Percentiles rank a stretch among this genome's conserved stretches.
Evolutionary conservation across 2,797 vertebrate genomes (phyloP).

Genomic region (Phaenicophaeus curvirostris): DNA sequence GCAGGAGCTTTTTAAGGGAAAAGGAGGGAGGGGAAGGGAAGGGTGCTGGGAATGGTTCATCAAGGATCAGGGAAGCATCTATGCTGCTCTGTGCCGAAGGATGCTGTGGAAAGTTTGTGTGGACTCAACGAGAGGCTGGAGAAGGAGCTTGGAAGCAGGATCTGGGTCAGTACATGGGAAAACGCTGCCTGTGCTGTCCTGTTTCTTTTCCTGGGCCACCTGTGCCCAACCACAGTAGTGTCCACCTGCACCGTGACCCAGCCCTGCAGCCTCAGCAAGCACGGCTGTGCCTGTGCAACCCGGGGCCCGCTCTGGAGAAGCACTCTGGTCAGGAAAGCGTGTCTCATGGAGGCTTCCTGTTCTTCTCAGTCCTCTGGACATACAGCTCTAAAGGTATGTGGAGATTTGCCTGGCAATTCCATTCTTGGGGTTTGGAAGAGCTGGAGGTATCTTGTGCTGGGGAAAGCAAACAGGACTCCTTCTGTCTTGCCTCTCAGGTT

Average conservation of each 20-base stretch:
- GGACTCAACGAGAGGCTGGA: background rate
- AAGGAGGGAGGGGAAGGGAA: background rate
- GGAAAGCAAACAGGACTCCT: background rate
- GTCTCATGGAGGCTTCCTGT: background rate
- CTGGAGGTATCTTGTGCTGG: background rate
- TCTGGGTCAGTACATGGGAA: background rate
- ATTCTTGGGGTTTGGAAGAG: background rate
- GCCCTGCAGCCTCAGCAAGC: background rate
- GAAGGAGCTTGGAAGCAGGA: background rate
- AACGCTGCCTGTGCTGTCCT: background rate
- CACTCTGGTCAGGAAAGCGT: background rate
- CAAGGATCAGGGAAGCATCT: background rate
- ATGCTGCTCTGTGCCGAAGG: background rate
- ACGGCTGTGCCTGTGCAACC: background rate
- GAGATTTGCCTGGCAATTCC: background rate
- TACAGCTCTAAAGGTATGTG: background rate
- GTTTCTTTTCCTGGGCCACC: background rate
- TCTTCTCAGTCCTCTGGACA: background rate
- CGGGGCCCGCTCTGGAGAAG: background rate
- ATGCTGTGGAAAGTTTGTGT: background rate
- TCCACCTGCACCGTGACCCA: background rate
- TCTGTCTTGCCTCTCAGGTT: background rate
- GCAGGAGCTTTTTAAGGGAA: background rate
- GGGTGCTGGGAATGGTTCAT: background rate
- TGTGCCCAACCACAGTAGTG: background rate